Percentiles rank a stretch among this genome's conserved stretches.
Conservation (phyloP, 2,888 invertebrate species). For the Mycogona germanica region DNA sequence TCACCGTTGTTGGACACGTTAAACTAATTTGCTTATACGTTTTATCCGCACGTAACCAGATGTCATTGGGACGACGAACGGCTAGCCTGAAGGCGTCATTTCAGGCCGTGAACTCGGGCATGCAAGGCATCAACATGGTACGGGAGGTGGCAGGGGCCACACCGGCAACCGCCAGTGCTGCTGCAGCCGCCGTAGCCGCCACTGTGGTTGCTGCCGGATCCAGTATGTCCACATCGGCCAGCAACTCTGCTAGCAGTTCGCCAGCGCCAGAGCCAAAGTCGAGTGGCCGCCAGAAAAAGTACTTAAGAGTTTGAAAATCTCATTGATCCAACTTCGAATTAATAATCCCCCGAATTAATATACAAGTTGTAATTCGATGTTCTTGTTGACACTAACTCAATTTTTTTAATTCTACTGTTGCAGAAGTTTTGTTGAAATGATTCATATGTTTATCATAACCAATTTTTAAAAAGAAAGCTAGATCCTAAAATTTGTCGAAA, state of each 20-base stretch:
- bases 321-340: neutral
- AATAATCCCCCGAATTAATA: too few relatives aligned
- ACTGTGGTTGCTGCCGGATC: constrained; percentile 8
- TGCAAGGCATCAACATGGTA: constrained; percentile 36
- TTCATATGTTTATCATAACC: too few relatives aligned
- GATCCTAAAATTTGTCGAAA: too few relatives aligned
- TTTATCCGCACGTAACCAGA: too few relatives aligned
- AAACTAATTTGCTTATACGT: too few relatives aligned
- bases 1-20: too few relatives aligned
- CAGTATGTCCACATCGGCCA: neutral
- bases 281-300: constrained; percentile 16
- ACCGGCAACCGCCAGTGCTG: constrained; percentile 56
- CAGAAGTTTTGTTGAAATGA: too few relatives aligned
- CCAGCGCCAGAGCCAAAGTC: constrained; percentile 12
- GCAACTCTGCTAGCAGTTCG: neutral
- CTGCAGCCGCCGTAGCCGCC: constrained; percentile 46
- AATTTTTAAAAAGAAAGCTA: too few relatives aligned
- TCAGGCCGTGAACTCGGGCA: constrained; percentile 53
- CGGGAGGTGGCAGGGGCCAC: constrained; percentile 54
- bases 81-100: constrained; percentile 91
- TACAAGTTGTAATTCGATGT: too few relatives aligned
- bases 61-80: constrained; percentile 87
- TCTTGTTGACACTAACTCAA: too few relatives aligned
- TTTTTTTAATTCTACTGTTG: too few relatives aligned
- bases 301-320: neutral